Base-by-base conservation (phyloP, 2,888 invertebrate genomes). In the Drosophila ustulata region DNA sequence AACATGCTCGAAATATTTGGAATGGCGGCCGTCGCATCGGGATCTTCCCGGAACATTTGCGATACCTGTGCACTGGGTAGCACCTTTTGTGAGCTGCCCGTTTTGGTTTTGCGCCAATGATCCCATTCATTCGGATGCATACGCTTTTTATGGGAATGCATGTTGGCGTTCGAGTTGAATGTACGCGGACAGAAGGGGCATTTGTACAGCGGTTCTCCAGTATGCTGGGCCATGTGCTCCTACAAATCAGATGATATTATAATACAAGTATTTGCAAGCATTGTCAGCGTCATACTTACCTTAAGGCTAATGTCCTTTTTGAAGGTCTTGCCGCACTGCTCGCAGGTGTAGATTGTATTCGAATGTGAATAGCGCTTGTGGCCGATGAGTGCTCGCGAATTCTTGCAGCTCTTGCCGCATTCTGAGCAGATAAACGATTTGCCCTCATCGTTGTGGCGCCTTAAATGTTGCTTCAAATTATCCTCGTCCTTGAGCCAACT, bases 211-310 rank as follows among this genome's bases (percentile, higher is more conserved):
- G 90, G 90, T 50, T 92, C 91, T 9, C 92, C 91, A 0, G 92
- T 92, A 46, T 92, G 92, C 26, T 90, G 90, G 7, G 92, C 91
- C 90, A 91, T 91, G 65, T 92, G 92, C 74, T 92, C 92, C 91
- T 92, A 55, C 0, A 62, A 70, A 11, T 39, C 18, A 23, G 4
- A 32, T 7, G 3, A 26, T 25, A n/a, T 34, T 34, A 13, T 37
- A 8, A n/a, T 11, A 13, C 9, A 1, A 37, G 50, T 47, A 61
- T 18, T 30, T 4, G 11, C 2, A 28, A 1, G 25, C 9, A 13
- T 32, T 7, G 2, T 3, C 1, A 13, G 6, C 3, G 5, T 8
- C 3, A 5, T 37, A 23, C 66, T 43, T 67, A 91, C 92, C 75
- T 89, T 91, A 34, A 92, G 80, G 46, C 89, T 90, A 28, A 92